phyloP scores from a whole-genome alignment of 1,140 invertebrate genomes.

The Heliothis subflexa region DNA sequence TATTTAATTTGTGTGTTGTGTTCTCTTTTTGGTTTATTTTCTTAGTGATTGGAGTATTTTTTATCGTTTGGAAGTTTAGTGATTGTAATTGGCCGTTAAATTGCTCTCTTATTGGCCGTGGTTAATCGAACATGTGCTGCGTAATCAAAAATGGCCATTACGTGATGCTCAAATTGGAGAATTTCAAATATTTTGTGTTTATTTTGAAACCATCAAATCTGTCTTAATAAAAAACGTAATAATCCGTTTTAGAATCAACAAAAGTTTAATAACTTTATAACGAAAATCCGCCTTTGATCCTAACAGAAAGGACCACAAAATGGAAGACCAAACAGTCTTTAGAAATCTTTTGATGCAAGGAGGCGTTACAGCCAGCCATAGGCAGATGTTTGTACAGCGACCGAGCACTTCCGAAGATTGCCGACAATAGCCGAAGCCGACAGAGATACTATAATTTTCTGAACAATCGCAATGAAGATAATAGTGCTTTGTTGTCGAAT shows the following conservation, averaged over 20 bases:
- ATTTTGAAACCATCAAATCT: not conserved
- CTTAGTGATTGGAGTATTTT: slow-evolving; percentile 17
- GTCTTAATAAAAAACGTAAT: not conserved
- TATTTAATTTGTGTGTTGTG: slow-evolving; percentile 38
- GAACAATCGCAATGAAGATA: slow-evolving; percentile 71
- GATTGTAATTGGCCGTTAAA: slow-evolving; percentile 37
- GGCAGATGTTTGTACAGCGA: slow-evolving; percentile 76
- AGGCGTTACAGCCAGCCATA: slow-evolving; percentile 50
- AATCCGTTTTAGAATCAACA: not conserved
- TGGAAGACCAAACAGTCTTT: slow-evolving; percentile 21
- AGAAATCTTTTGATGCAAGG: slow-evolving; percentile 31
- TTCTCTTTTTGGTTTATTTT: slow-evolving; percentile 21
- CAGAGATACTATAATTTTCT: slow-evolving; percentile 51
- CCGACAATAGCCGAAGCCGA: slow-evolving; percentile 11
- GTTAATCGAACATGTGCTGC: not conserved
- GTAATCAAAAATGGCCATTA: not conserved
- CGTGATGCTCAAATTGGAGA: not conserved
- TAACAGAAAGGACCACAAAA: slow-evolving; percentile 8
- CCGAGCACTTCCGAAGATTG: not conserved
- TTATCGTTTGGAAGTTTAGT: slow-evolving; percentile 33
- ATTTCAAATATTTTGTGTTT: slow-evolving; percentile 26
- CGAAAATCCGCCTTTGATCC: not conserved
- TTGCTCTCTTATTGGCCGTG: not conserved
- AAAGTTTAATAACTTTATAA: slow-evolving; percentile 2
- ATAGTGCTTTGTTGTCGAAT: slow-evolving; percentile 74